Evolutionary conservation across 2,888 invertebrate genomes (phyloP), one percentile per base, ranked within the genome.

Genomic region (Campoplex nolae): DNA sequence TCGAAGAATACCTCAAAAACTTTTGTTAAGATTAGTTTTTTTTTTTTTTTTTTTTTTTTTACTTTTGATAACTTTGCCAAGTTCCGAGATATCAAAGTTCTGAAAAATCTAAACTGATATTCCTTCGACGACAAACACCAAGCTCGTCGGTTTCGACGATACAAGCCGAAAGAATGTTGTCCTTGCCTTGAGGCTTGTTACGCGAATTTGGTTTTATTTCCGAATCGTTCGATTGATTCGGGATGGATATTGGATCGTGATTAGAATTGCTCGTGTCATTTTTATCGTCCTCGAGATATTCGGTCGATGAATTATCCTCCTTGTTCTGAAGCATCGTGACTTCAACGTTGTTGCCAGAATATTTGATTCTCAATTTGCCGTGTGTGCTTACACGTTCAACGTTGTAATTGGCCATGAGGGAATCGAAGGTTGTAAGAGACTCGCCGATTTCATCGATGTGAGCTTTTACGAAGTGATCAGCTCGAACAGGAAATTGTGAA

Each of bases 241-340:
- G 0, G 16, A 28, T 11, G 3, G 13, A 0, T 4, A 16, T 3
- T 0, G 6, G 1, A 13, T 58, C 28, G 4, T 32, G 0, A 3
- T 3, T 4, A 6, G 16, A 62, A 16, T 32, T 6, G 62, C 28
- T 62, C 9, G 32, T 32, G 16, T 62, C 7, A 16, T 16, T 32
- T 32, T 16, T 62, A 6, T 62, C 58, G 13, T 4, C 28, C 16
- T n/a, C 16, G 28, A 16, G 4, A 32, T 32, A 62, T 32, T 62
- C 32, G 1, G 13, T 32, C 3, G 11, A 9, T 3, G 58, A 23
- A 3, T 1, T 13, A 0, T 28, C 13, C 13, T 28, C 58, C 28
- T 62, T 62, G 32, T 8, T 32, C 6, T 16, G 32, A 6, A 16
- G 28, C 58, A 11, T 8, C 4, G 28, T 58, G 11, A 58, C 28